These are phyloP conservation scores for Rambutsinella grinnellia DNA, from an alignment of 2,888 invertebrate genomes.

Conservation along the genomic window DNA sequence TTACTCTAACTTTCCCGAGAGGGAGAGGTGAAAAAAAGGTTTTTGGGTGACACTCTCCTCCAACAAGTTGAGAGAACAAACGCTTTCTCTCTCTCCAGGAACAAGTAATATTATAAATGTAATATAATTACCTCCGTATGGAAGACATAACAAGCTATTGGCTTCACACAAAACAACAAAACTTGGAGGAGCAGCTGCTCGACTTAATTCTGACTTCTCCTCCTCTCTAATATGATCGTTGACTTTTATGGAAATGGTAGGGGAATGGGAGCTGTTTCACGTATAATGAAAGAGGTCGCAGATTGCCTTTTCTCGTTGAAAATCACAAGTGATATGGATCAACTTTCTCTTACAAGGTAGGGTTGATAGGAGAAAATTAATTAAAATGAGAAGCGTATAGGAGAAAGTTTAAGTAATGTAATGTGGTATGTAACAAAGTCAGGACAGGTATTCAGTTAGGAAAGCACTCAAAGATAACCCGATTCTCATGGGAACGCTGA, in stretches of 20 bases:
- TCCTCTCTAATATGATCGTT: too few species aligned
- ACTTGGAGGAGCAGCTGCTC: background rate
- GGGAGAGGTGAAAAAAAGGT: too few species aligned
- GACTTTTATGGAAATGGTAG: background rate
- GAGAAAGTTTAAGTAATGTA: too few species aligned
- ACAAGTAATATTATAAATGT: slow-evolving; percentile 29
- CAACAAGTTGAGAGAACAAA: background rate
- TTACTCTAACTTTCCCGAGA: too few species aligned
- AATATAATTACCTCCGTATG: slow-evolving; percentile 53
- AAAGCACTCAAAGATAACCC: too few species aligned
- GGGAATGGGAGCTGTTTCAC: background rate
- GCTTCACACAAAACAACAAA: slow-evolving; percentile 6
- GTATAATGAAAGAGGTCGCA: background rate
- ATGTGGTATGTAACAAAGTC: too few species aligned
- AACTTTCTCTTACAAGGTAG: too few species aligned
- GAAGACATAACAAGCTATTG: slow-evolving; percentile 39
- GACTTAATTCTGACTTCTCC: slow-evolving; percentile 12
- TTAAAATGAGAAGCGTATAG: background rate
- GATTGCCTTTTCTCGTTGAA: background rate
- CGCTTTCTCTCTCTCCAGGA: background rate
- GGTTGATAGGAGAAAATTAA: background rate
- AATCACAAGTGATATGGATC: too few species aligned
- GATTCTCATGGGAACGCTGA: too few species aligned
- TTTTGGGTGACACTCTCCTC: too few species aligned
- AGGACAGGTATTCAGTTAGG: too few species aligned